Evolutionary conservation across 2,113 vertebrate species (phyloP).

Genomic region (Picathartes gymnocephalus): DNA sequence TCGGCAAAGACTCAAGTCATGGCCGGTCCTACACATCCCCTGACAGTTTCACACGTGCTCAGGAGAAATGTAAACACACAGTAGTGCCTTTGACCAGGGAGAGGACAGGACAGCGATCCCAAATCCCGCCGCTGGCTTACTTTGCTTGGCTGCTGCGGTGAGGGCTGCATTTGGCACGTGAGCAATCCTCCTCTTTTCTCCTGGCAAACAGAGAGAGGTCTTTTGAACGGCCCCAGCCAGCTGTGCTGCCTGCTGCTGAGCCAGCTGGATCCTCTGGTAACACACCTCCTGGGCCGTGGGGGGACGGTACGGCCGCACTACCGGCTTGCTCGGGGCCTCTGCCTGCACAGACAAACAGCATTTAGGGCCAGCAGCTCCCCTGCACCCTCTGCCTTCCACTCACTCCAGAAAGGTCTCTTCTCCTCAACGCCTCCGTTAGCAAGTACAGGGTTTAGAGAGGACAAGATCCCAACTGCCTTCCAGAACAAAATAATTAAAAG

Average conservation of each 20-base stretch:
- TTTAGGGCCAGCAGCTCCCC: background rate
- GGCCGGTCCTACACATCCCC: background rate
- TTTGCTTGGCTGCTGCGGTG: constrained; percentile 56
- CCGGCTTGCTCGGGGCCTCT: constrained; percentile 65
- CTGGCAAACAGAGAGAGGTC: constrained; percentile 60
- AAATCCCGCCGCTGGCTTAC: constrained; percentile 27
- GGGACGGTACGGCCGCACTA: constrained; percentile 71
- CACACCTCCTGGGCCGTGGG: constrained; percentile 90
- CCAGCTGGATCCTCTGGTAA: constrained; percentile 88
- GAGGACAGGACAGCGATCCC: background rate
- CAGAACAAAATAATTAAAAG: background rate
- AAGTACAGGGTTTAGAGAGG: background rate
- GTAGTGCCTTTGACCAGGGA: background rate
- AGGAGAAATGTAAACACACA: background rate
- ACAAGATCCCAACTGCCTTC: background rate
- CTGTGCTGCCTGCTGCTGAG: constrained; percentile 81
- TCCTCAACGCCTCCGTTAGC: background rate
- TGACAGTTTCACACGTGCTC: background rate
- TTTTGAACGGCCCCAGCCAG: constrained; percentile 63
- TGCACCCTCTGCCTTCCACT: background rate
- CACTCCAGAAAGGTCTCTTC: background rate
- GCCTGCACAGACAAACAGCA: constrained; percentile 42
- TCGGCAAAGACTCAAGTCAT: background rate
- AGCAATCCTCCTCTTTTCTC: constrained; percentile 87
- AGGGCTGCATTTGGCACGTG: constrained; percentile 76